Evolutionary conservation across 2,888 invertebrate genomes (phyloP).

Genomic region (Drosophila aldrichi): DNA sequence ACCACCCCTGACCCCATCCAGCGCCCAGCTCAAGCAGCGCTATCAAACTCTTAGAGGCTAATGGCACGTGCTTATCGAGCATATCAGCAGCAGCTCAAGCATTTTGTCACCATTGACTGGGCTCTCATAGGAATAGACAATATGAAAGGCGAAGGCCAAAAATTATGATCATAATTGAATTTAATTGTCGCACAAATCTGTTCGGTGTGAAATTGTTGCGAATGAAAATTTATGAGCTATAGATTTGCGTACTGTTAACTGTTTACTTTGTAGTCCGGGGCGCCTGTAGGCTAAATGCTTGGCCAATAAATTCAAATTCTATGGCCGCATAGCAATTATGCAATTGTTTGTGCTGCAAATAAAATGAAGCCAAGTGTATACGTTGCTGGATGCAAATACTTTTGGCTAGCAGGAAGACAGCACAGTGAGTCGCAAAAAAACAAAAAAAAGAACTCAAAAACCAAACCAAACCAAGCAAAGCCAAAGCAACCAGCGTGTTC

Average conservation of each 20-base stretch:
- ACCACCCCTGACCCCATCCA: neutral
- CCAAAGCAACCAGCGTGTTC: slow-evolving; percentile 45
- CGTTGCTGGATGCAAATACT: slow-evolving; percentile 57
- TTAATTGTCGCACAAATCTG: slow-evolving; percentile 15
- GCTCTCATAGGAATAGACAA: slow-evolving; percentile 12
- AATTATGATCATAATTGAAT: slow-evolving; percentile 39
- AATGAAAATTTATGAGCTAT: slow-evolving; percentile 47
- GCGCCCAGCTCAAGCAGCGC: neutral
- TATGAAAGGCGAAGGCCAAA: neutral
- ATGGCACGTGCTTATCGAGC: slow-evolving; percentile 76
- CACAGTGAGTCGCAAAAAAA: slow-evolving; percentile 8
- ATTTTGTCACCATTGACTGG: slow-evolving; percentile 67
- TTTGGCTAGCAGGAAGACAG: slow-evolving; percentile 48
- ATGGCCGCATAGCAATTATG: slow-evolving; percentile 72
- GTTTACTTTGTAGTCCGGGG: slow-evolving; percentile 10
- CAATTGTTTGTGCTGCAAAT: slow-evolving; percentile 78
- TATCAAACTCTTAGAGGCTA: slow-evolving; percentile 37
- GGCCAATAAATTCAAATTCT: slow-evolving; percentile 67
- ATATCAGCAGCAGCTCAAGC: slow-evolving; percentile 63
- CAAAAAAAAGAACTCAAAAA: slow-evolving; percentile 17
- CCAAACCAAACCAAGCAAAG: slow-evolving; percentile 24
- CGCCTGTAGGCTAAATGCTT: slow-evolving; percentile 46
- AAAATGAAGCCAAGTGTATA: slow-evolving; percentile 68
- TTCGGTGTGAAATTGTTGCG: slow-evolving; percentile 45
- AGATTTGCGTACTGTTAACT: slow-evolving; percentile 35